Evolutionary conservation across 2,888 invertebrate species (phyloP).

Genomic region (Morpho achilles): DNA sequence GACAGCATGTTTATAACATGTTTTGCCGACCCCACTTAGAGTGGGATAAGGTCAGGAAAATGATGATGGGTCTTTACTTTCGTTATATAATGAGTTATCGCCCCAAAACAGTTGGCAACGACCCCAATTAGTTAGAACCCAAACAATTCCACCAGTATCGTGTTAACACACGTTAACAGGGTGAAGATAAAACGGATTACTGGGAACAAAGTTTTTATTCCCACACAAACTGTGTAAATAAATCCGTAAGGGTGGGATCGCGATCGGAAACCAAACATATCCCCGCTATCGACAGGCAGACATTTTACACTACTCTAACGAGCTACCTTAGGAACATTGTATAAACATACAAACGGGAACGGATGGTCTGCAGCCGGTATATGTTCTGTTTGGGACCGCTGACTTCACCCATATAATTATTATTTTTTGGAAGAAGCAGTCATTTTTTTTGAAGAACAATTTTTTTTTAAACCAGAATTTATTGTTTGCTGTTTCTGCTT

Average conservation of each 20-base stretch:
- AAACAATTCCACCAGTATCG: not conserved
- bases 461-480: too few species aligned
- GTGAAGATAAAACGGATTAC: slow-evolving; percentile 19
- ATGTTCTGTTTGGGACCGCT: slow-evolving; percentile 1
- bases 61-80: too few species aligned
- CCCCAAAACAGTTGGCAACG: slow-evolving; percentile 2
- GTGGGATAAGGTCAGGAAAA: too few species aligned
- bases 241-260: slow-evolving; percentile 21
- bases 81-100: slow-evolving; percentile 1
- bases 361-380: slow-evolving; percentile 3
- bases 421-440: too few species aligned
- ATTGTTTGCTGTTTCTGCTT: too few species aligned
- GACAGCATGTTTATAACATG: too few species aligned
- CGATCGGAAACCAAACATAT: slow-evolving; percentile 23
- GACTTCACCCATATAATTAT: not conserved
- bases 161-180: slow-evolving; percentile 17
- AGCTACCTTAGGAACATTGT: slow-evolving; percentile 7
- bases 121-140: slow-evolving; percentile 7
- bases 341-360: slow-evolving; percentile 4
- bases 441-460: too few species aligned
- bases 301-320: slow-evolving; percentile 5
- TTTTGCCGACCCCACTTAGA: too few species aligned
- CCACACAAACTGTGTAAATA: slow-evolving; percentile 21
- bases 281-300: slow-evolving; percentile 23
- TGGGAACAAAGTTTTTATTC: slow-evolving; percentile 19